Evolutionary conservation across 2,888 invertebrate species (phyloP).

Genomic region (Thelaira solivaga): DNA sequence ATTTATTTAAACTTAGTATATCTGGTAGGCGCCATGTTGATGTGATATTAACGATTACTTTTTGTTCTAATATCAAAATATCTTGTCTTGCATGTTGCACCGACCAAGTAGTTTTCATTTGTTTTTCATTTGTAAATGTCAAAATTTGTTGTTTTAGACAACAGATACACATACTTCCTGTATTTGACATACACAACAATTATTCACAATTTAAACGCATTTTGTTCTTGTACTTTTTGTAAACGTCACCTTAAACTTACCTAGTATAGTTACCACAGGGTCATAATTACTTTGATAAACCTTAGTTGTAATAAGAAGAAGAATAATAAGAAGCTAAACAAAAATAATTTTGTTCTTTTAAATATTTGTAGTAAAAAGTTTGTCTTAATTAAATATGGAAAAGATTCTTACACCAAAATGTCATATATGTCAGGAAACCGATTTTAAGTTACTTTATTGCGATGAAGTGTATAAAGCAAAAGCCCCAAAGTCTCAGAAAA

Average conservation of each 20-base stretch:
- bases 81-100: no score
- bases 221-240: no score
- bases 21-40: conserved; percentile 1
- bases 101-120: no score
- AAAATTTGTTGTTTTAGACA: no score
- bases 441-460: conserved; percentile 37
- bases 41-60: conserved; percentile 2
- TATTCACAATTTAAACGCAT: no score
- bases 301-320: conserved; percentile 32
- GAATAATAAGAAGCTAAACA: conserved; percentile 29
- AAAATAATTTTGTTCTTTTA: conserved; percentile 7
- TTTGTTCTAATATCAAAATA: neutral
- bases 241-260: no score
- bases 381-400: conserved; percentile 27
- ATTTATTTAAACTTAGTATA: neutral
- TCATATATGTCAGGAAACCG: conserved; percentile 52
- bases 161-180: no score
- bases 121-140: no score
- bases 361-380: neutral
- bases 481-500: conserved; percentile 58
- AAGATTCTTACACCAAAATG: conserved; percentile 46
- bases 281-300: no score
- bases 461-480: conserved; percentile 58
- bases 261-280: no score
- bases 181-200: no score